Evolutionary conservation across 2,797 vertebrate genomes (phyloP).

Genomic region (Platyrinchus mystaceus): DNA sequence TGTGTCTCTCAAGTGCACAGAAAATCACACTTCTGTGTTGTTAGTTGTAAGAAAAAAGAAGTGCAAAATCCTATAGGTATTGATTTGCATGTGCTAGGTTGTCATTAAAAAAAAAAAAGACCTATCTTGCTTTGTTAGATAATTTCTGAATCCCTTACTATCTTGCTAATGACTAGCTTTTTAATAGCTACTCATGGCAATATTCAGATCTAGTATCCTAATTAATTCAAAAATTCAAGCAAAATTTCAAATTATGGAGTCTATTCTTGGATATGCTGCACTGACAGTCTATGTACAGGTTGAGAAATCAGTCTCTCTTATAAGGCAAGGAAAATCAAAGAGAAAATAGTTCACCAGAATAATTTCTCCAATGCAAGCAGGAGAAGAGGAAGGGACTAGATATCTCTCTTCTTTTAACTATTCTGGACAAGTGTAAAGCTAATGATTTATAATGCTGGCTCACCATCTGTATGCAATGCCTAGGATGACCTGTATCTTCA

Average conservation of each 20-base stretch:
- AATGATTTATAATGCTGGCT: not conserved
- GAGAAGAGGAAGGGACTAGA: not conserved
- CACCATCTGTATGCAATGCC: not conserved
- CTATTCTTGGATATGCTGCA: not conserved
- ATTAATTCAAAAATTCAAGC: slow-evolving; percentile 1
- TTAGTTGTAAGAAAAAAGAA: not conserved
- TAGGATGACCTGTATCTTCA: not conserved
- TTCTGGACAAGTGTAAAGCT: not conserved
- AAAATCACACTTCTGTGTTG: not conserved
- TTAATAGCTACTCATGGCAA: not conserved
- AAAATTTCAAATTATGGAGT: not conserved
- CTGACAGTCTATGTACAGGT: not conserved
- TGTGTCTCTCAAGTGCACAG: not conserved
- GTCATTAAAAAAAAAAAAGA: not conserved
- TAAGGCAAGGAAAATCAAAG: not conserved
- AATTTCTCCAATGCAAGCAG: not conserved
- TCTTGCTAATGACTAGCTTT: not conserved
- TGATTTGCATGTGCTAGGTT: not conserved
- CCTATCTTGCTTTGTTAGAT: not conserved
- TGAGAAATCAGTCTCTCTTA: not conserved
- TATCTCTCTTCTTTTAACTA: not conserved
- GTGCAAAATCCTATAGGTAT: accelerated
- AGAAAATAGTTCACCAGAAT: not conserved
- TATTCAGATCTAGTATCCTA: not conserved
- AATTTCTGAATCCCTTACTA: not conserved